Base-by-base conservation (phyloP, 1,140 invertebrate species). In the Laodelphax striatellus region DNA sequence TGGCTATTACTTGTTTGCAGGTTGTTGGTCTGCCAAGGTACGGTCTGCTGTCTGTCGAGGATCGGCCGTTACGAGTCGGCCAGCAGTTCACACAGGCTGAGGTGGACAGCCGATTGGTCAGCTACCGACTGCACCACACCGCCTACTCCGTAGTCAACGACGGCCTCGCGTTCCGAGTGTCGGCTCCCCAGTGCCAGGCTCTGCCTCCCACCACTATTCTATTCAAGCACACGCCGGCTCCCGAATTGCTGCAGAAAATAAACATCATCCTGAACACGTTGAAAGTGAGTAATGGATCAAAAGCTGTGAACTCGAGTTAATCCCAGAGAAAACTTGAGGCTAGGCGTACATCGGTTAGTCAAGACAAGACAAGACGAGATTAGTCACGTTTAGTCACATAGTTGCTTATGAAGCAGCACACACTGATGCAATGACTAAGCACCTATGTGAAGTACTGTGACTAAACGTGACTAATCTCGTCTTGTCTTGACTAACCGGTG, bases 71-170 rank as follows among this genome's bases (percentile, higher is more conserved):
- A 71, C 74, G 63, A 1, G 68, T 73, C 14, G 79, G 79, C 54
- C 86, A 87, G 63, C 81, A 76, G 1, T 95, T 96, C 66, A 91
- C 85, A 0, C 93, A 96, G 72, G 79, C 83, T 62, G 88, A 95
- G 67, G 79, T 97, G 9, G 80, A 88, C 64, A 79, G 79, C 0
- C 80, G 83, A 4, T 70, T 69, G 54, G 55, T 87, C 10, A 76
- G 75, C 52, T 87, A 85, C 66, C 76, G 75, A 22, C 64, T 81
- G 17, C 60, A 68, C 21, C 62, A 63, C 19, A 83, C 81, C 52
- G 82, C 85, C 0, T 92, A 87, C 70, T 92, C 90, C 0, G 75
- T 80, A 52, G 81, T 93, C 54, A 77, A 81, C 50, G 93, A 97
- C 69, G 76, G 78, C 28, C 80, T 93, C 61, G 70, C 74, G 9